phyloP scores from a whole-genome alignment of 1,140 invertebrate genomes.

The Wiebesia pumilae region DNA sequence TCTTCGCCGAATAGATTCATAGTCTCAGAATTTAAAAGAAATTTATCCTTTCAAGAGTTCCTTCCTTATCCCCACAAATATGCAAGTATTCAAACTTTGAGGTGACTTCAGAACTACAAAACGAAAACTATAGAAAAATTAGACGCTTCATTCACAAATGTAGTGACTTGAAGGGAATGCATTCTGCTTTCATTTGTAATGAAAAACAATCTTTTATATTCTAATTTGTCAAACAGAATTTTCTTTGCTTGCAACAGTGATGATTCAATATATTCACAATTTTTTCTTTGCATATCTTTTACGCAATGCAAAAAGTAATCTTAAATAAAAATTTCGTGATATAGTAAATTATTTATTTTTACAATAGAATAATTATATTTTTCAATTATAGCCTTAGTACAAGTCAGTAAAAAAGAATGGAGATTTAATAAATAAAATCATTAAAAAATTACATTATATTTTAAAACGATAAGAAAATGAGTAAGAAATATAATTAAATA shows the following conservation, averaged over 20 bases:
- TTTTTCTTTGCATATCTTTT: not conserved
- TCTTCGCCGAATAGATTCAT: not conserved
- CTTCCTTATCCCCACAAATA: slow-evolving; percentile 36
- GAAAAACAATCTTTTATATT: not conserved
- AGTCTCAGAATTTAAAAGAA: slow-evolving; percentile 43
- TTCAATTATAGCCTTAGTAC: no score
- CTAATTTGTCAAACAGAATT: not conserved
- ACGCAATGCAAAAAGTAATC: not conserved
- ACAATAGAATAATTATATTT: not conserved
- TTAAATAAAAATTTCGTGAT: not conserved
- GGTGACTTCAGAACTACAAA: slow-evolving; percentile 40
- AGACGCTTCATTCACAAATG: not conserved
- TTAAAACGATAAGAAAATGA: no score
- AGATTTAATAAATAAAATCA: no score
- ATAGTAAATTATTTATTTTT: not conserved
- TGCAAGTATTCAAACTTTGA: slow-evolving; percentile 31
- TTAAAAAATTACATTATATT: no score
- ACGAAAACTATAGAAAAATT: slow-evolving; percentile 32
- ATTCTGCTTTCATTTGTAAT: not conserved
- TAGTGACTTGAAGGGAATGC: not conserved
- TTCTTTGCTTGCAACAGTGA: not conserved
- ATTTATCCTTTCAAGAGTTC: slow-evolving; percentile 45
- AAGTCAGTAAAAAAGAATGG: no score
- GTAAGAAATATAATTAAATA: no score
- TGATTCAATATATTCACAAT: not conserved